phyloP scores from a whole-genome alignment of 2,113 vertebrate genomes.

The Antigone vipio region DNA sequence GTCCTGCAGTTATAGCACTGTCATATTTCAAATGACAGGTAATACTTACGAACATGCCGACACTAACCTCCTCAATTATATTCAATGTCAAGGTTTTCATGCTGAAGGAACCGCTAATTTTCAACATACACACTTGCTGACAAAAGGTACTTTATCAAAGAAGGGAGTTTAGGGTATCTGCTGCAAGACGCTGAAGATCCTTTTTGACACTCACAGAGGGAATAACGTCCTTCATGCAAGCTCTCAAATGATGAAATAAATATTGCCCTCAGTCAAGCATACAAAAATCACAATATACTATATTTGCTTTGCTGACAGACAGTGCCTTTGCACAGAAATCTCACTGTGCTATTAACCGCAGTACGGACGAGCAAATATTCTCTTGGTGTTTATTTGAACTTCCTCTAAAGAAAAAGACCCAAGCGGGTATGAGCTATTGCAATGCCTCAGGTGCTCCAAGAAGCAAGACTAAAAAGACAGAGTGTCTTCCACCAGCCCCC shows the following conservation, averaged over 20 bases:
- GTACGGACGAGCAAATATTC: neutral
- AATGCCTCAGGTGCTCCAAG: neutral
- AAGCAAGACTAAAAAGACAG: neutral
- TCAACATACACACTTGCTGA: slow-evolving; percentile 52
- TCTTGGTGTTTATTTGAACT: neutral
- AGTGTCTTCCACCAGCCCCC: neutral
- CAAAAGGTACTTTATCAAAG: slow-evolving; percentile 63
- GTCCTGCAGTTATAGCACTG: slow-evolving; percentile 71
- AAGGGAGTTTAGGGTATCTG: slow-evolving; percentile 9
- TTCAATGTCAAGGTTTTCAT: slow-evolving; percentile 76
- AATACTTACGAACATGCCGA: slow-evolving; percentile 67
- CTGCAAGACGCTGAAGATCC: slow-evolving; percentile 3
- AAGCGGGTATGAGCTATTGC: neutral
- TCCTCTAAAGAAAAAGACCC: neutral
- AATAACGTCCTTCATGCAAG: neutral
- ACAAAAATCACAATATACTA: neutral
- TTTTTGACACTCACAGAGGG: neutral
- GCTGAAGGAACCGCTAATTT: slow-evolving; percentile 72
- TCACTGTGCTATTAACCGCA: neutral
- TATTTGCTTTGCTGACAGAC: slow-evolving; percentile 14
- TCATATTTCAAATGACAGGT: slow-evolving; percentile 83
- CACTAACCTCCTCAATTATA: slow-evolving; percentile 77
- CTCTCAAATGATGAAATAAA: slow-evolving; percentile 6
- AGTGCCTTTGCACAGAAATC: neutral
- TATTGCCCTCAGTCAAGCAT: neutral